phyloP scores from a whole-genome alignment of 2,113 vertebrate species.

The Dipodomys stephensi region DNA sequence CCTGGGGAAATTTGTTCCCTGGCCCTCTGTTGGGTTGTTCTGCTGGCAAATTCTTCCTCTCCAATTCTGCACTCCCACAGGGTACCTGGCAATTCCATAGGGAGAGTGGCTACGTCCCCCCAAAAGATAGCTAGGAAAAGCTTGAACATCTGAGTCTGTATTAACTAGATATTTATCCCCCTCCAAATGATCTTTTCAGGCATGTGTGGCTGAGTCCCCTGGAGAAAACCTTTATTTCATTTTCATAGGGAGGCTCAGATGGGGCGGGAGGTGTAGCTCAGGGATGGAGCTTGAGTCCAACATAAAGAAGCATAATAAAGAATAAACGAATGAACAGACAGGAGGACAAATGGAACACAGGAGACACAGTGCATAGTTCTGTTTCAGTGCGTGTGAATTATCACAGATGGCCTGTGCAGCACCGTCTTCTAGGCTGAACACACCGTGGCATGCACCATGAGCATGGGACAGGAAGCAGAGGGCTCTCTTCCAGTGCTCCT shows the following conservation, averaged over 20 bases:
- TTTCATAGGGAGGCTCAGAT: neutral
- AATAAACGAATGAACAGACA: too few relatives aligned
- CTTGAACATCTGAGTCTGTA: neutral
- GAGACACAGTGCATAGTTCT: too few relatives aligned
- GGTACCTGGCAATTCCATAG: neutral
- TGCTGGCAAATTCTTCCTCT: neutral
- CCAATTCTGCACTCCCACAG: neutral
- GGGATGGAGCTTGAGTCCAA: too few relatives aligned
- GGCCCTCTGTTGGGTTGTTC: rapidly evolving
- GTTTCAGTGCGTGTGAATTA: too few relatives aligned
- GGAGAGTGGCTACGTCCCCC: rapidly evolving
- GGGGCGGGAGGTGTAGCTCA: neutral
- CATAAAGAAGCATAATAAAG: too few relatives aligned
- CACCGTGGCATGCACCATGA: too few relatives aligned
- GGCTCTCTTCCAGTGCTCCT: neutral
- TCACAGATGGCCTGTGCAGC: neutral
- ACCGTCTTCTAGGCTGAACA: neutral
- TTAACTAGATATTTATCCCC: neutral
- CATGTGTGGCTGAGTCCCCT: neutral
- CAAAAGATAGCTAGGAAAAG: neutral
- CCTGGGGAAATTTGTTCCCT: neutral
- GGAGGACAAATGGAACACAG: too few relatives aligned
- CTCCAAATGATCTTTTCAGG: neutral
- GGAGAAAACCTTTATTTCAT: neutral
- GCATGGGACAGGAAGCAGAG: neutral